phyloP scores from a whole-genome alignment of 2,113 vertebrate species.

The Odocoileus virginianus region DNA sequence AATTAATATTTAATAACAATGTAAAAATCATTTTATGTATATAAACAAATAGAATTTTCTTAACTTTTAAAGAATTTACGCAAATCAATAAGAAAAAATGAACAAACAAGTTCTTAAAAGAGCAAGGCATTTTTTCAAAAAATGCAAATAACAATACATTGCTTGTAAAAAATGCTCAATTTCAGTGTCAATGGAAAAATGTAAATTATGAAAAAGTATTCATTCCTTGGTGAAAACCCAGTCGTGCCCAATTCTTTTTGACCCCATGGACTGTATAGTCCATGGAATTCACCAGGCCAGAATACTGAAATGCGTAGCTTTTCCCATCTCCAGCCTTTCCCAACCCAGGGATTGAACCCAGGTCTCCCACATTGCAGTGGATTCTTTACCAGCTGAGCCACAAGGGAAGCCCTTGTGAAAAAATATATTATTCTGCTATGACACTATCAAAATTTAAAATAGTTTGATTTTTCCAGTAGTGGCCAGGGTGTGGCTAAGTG shows the following conservation, averaged over 20 bases:
- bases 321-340: background rate
- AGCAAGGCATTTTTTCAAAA: background rate
- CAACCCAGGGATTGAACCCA: background rate
- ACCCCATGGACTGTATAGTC: background rate
- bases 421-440: background rate
- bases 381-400: background rate
- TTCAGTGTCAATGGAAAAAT: background rate
- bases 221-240: fast-evolving
- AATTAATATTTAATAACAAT: background rate
- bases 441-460: constrained; percentile 4
- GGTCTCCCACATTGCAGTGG: fast-evolving
- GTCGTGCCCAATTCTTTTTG: background rate
- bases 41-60: background rate
- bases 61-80: background rate
- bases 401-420: background rate
- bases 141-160: background rate
- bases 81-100: background rate
- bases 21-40: background rate
- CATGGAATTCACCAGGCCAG: background rate
- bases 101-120: background rate
- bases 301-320: background rate
- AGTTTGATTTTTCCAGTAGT: background rate
- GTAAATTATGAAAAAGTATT: background rate
- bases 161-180: background rate
- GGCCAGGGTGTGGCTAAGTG: background rate